Base-by-base conservation (phyloP, 2,888 invertebrate genomes). In the Napeogenes sylphis region DNA sequence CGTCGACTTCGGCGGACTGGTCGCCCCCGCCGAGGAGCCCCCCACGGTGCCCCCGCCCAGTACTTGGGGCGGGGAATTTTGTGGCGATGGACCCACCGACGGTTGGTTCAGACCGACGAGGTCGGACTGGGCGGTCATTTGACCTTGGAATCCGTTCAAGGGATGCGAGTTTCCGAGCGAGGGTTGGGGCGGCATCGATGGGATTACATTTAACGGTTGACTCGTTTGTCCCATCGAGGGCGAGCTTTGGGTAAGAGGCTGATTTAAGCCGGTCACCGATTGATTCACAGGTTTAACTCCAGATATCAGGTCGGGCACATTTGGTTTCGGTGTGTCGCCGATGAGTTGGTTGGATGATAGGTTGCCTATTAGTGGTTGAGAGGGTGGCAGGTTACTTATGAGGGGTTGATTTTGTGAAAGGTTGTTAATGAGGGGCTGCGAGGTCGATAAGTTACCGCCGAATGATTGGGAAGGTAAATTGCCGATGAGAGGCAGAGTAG, bases 281-380 rank as follows among this genome's bases (percentile, higher is more conserved):
- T 77, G 75, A 33, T n/a, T 56, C 10, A 51, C n/a, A 2, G 51
- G 83, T 71, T 87, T 85, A 0, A 86, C 84, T 0, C 82, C 85
- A 0, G 90, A 85, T 47, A 87, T 88, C 3, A 88, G 68, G 70
- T 90, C 88, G 0, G 89, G 88, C 0, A 88, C 80, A 0, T 76
- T 13, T 2, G 83, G 80, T 69, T 80, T 81, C 0, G 77, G 51
- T 30, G 12, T 30, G 30, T 51, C 51, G 12, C 30, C 51, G 4
- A 51, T 51, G 2, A 51, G 30, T 2, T 77, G 77, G 0, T 75
- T 64, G 0, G 70, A 56, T 8, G 75, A 70, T 57, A 72, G 70
- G 55, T 73, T 74, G 12, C 79, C 83, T 0, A 84, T 70, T 5
- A 84, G 66, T 0, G 80, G 79, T 64, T 81, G 81, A 56, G 75